Conservation (phyloP, 2,797 vertebrate genomes). For the Alosa sapidissima region DNA sequence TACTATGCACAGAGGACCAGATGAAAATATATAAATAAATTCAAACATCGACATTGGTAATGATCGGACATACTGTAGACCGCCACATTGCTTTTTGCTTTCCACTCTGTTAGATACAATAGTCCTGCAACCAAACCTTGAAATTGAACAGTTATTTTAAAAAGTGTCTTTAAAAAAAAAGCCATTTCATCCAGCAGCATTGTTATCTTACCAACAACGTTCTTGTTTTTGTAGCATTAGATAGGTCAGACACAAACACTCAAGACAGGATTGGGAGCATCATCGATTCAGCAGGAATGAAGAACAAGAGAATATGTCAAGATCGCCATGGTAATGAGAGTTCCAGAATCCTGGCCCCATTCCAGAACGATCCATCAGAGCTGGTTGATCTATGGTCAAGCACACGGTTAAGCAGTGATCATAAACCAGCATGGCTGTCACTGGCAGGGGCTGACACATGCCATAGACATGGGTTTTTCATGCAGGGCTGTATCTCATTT, state of each 20-base stretch:
- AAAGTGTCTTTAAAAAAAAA: background rate
- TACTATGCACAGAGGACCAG: background rate
- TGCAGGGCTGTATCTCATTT: background rate
- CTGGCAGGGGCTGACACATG: background rate
- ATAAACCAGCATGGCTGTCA: background rate
- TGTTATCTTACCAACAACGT: background rate
- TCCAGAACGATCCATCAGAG: background rate
- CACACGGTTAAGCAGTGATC: background rate
- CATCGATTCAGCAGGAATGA: background rate
- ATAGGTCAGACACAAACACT: background rate
- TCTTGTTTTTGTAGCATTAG: background rate
- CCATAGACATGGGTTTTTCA: background rate
- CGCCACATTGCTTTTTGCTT: background rate
- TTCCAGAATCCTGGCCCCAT: background rate
- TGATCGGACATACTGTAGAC: background rate
- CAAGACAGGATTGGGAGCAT: background rate
- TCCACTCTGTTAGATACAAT: background rate
- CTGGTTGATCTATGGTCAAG: background rate
- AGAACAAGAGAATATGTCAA: constrained; percentile 1
- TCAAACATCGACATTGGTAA: background rate
- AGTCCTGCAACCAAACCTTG: background rate
- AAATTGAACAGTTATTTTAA: background rate
- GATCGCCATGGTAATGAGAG: background rate
- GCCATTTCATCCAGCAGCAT: background rate
- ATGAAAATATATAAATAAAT: background rate